phyloP scores from a whole-genome alignment of 2,113 vertebrate species.

The Tringa solitaria region DNA sequence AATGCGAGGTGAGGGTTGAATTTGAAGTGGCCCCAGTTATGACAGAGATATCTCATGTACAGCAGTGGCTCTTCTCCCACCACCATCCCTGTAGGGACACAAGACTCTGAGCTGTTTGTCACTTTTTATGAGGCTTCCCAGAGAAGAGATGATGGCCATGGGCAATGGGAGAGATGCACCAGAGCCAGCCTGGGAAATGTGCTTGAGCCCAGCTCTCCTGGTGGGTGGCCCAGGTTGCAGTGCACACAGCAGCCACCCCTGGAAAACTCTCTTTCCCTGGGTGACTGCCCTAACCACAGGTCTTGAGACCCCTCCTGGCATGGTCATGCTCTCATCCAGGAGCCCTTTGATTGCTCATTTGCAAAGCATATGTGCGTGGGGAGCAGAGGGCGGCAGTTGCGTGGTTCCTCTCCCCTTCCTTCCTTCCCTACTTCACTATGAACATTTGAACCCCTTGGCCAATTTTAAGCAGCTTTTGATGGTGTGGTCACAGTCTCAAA shows the following conservation, averaged over 20 bases:
- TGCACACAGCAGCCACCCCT: neutral
- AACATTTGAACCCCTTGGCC: neutral
- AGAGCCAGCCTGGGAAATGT: neutral
- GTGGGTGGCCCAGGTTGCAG: neutral
- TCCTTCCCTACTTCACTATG: neutral
- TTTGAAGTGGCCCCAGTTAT: neutral
- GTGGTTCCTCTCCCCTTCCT: neutral
- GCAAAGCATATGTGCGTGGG: neutral
- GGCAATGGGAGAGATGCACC: neutral
- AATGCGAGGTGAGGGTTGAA: accelerated
- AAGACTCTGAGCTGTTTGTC: neutral
- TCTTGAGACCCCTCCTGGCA: neutral
- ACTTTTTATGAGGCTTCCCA: neutral
- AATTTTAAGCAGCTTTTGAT: neutral
- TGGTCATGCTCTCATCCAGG: accelerated
- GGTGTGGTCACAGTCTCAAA: neutral
- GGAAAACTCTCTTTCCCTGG: neutral
- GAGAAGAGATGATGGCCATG: neutral
- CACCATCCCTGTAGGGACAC: accelerated
- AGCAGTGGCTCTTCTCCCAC: neutral
- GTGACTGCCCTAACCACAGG: neutral
- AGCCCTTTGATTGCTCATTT: neutral
- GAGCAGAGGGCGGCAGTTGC: neutral
- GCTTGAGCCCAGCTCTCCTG: neutral
- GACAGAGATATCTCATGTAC: neutral